Evolutionary conservation across 2,888 invertebrate genomes (phyloP), one percentile per base, ranked within the genome.

Genomic region (Acrobasis consociella): DNA sequence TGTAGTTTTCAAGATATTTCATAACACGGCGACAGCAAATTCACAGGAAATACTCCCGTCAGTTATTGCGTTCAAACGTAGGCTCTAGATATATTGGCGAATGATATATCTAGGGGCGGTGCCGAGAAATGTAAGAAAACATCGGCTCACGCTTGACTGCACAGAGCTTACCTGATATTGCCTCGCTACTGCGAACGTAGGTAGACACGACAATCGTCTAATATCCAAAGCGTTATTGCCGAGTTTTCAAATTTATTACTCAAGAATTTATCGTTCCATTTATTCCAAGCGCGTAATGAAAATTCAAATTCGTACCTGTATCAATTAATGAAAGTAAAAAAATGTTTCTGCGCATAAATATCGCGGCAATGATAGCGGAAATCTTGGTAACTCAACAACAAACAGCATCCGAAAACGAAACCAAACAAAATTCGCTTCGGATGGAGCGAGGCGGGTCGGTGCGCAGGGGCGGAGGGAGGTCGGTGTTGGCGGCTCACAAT

Each of bases 341-440:
- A 60, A 60, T 66, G 60, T 50, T 56, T 61, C 63, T 31, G 56
- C 66, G 65, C 67, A 69, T 67, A 69, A 69, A 66, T 67, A 66
- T 65, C 65, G 71, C 67, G 63, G 65, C 70, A 68, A 69, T 69
- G 71, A 73, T 74, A 75, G 79, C 72, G 69, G 83, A 87, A 86
- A 83, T 85, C 82, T 85, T 82, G 75, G 78, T 80, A 84, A 84
- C 82, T 82, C 83, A 76, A 89, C 85, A 87, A 87, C 83, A 88
- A 90, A 90, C 81, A 87, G 80, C 85, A 86, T 86, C 82, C 85
- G 83, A 88, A 91, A 90, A 89, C 82, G 88, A 90, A 91, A 86
- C 87, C 90, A 90, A 91, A 90, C 87, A 91, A 89, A 88, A 89
- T 86, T 85, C 85, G 78, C 79, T 83, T 72, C 74, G 83, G 82